Conservation (phyloP, 1,140 invertebrate species). For the Arctopsyche grandis region DNA sequence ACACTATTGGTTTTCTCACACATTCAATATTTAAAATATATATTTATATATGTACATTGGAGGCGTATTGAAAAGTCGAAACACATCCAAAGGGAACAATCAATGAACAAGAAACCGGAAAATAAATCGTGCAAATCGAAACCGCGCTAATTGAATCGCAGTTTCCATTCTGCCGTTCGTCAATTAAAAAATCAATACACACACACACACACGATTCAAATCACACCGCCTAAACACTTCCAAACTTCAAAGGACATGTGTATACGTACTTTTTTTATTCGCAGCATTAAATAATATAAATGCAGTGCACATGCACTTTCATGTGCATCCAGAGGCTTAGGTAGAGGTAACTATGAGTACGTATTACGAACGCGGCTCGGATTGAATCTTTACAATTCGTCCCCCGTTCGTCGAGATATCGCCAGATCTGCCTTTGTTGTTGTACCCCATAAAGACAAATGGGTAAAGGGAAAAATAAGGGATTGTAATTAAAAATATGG, state of each 20-base stretch:
- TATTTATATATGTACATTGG: no score
- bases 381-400: constrained; percentile 43
- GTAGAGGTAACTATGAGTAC: no score
- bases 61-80: no score
- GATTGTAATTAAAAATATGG: constrained; percentile 46
- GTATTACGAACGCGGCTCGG: not conserved
- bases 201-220: not conserved
- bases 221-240: no score
- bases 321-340: not conserved
- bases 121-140: no score
- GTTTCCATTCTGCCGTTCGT: no score
- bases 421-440: constrained; percentile 39
- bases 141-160: no score
- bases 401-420: constrained; percentile 28
- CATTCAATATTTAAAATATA: no score
- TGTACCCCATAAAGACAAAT: constrained; percentile 41
- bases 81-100: no score
- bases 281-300: not conserved
- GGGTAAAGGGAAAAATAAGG: constrained; percentile 46
- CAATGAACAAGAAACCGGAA: no score
- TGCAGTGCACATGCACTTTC: not conserved
- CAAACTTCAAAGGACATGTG: not conserved
- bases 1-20: no score
- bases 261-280: not conserved
- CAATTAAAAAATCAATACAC: not conserved